A percentile compares a stretch with the other conserved stretches of the same genome.
Conservation (phyloP, 1,140 invertebrate species). For the Galleria mellonella region DNA sequence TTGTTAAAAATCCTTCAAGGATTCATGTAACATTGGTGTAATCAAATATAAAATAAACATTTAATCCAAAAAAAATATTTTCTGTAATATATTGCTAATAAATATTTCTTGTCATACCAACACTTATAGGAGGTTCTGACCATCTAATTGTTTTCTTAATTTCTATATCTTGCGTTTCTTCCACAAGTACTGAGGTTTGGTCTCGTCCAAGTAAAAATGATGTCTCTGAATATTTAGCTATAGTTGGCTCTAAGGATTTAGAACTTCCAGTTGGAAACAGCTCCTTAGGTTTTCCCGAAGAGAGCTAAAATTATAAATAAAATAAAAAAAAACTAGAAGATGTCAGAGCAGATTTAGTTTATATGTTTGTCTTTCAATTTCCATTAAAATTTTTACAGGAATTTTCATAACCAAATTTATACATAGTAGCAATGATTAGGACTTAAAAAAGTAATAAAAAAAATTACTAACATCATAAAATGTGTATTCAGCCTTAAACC, state of each 20-base stretch:
- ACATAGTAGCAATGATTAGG: no score
- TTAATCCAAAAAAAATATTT: no score
- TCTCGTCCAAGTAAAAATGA: slow-evolving; percentile 88
- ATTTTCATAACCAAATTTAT: no score
- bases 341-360: no score
- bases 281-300: slow-evolving; percentile 81
- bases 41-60: no score
- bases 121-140: slow-evolving; percentile 84
- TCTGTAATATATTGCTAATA: no score
- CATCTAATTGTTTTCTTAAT: slow-evolving; percentile 80
- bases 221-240: slow-evolving; percentile 83
- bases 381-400: no score
- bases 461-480: slow-evolving; percentile 80
- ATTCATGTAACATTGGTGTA: no score
- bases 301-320: slow-evolving; percentile 25
- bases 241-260: slow-evolving; percentile 85
- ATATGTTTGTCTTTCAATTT: no score
- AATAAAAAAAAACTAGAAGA: no score
- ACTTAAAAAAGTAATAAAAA: neutral
- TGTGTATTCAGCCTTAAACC: slow-evolving; percentile 89
- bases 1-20: no score
- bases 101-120: slow-evolving; percentile 73
- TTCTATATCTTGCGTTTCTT: slow-evolving; percentile 81
- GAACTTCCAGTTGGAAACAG: slow-evolving; percentile 89
- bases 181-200: slow-evolving; percentile 88